A percentile compares a stretch with the other conserved stretches of the same genome.
Evolutionary conservation across 2,113 vertebrate species (phyloP).

Genomic region (Pelusios castaneus): DNA sequence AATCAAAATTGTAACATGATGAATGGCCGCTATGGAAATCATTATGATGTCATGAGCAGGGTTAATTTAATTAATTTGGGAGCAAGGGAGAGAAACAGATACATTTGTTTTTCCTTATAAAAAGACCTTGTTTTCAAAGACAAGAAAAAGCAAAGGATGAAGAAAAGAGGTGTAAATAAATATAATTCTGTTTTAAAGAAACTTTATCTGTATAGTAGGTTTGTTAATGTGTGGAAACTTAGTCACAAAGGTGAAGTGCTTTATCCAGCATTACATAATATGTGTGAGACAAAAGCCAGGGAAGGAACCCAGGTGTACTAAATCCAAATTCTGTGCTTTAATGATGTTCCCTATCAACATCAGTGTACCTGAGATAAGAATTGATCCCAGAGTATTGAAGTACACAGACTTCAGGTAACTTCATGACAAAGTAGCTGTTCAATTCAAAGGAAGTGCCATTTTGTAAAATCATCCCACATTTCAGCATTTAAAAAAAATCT

Average conservation of each 20-base stretch:
- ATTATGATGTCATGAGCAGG: neutral
- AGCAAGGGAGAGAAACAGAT: neutral
- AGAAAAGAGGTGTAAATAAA: neutral
- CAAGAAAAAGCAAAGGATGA: neutral
- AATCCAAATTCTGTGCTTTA: neutral
- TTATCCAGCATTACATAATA: neutral
- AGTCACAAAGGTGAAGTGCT: neutral
- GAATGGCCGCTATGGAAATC: neutral
- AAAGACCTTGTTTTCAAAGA: neutral
- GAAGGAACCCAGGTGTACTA: neutral
- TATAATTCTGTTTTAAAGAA: too few relatives aligned
- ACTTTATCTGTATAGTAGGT: neutral
- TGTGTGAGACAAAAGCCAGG: rapidly evolving
- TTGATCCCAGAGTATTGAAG: neutral
- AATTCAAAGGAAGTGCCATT: neutral
- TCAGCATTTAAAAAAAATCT: too few relatives aligned
- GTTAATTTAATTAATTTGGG: neutral
- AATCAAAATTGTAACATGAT: neutral
- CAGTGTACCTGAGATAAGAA: neutral
- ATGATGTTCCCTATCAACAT: neutral
- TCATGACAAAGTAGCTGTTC: neutral
- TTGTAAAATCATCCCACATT: neutral
- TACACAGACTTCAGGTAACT: neutral
- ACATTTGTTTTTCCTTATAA: neutral
- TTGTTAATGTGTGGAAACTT: neutral